A percentile compares a stretch with the other conserved stretches of the same genome.
These are phyloP conservation scores for Teleogryllus occipitalis DNA, from an alignment of 1,140 invertebrate species.

Conservation along the genomic window DNA sequence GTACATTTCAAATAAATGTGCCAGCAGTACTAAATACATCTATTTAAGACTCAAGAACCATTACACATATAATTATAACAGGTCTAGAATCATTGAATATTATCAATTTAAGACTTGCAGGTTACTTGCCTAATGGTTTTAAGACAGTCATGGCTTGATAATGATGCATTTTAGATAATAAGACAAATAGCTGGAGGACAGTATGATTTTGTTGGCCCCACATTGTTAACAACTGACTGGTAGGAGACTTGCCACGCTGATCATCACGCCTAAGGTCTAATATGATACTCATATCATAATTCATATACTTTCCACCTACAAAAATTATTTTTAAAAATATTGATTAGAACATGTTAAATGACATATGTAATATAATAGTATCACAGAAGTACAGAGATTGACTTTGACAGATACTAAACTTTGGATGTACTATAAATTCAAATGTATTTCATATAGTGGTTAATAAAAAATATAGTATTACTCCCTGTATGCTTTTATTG, in stretches of 20 bases:
- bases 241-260: constrained; percentile 51
- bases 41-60: neutral
- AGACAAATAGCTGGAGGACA: constrained; percentile 63
- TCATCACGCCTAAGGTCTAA: constrained; percentile 41
- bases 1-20: neutral
- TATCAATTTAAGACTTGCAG: neutral
- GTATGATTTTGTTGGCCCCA: constrained; percentile 77
- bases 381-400: neutral
- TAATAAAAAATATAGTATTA: neutral
- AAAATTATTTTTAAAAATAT: constrained; percentile 5
- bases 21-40: neutral
- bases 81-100: too few relatives aligned
- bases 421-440: neutral
- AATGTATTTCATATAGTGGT: neutral
- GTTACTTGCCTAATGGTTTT: constrained; percentile 43
- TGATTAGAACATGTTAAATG: neutral
- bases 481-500: neutral
- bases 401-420: neutral
- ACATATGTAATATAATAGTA: neutral
- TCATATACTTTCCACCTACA: constrained; percentile 43
- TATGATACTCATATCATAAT: constrained; percentile 40
- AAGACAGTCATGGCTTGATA: constrained; percentile 60
- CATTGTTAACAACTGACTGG: constrained; percentile 59
- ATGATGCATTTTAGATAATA: constrained; percentile 61
- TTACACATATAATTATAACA: too few relatives aligned